Conservation (phyloP, 1,140 invertebrate genomes). For the Lasioglossum baleicum region DNA sequence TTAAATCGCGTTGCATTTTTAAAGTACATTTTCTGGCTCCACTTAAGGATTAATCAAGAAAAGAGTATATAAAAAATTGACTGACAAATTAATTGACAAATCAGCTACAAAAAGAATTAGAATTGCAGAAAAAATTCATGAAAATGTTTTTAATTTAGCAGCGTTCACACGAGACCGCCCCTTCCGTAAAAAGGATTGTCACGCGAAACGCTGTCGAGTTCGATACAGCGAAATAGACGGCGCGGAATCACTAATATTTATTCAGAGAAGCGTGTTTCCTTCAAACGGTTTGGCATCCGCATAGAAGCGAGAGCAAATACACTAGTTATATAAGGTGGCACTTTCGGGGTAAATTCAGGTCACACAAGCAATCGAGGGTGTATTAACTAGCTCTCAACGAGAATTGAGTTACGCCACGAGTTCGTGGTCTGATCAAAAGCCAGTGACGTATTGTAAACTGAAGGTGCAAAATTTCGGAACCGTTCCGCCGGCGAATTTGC, state of each 20-base stretch:
- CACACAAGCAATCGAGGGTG: constrained; percentile 59
- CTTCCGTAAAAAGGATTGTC: not conserved
- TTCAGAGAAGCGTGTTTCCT: constrained; percentile 31
- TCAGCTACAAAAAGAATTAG: no score
- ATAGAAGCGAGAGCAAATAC: constrained; percentile 39
- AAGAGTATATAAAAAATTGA: no score
- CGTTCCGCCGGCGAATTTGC: constrained; percentile 3
- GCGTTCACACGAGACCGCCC: no score
- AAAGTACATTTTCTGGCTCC: no score
- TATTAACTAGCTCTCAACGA: constrained; percentile 59
- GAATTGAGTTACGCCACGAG: constrained; percentile 59
- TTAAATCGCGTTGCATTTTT: no score
- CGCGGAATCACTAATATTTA: constrained; percentile 23
- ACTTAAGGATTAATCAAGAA: no score
- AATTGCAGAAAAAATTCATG: no score
- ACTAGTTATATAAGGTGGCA: constrained; percentile 48
- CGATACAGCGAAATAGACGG: not conserved
- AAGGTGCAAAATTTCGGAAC: constrained; percentile 46
- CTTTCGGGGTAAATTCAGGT: constrained; percentile 59
- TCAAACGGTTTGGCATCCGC: constrained; percentile 39
- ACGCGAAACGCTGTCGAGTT: not conserved
- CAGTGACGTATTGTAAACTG: constrained; percentile 51
- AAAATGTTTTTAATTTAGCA: no score
- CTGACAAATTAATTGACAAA: no score
- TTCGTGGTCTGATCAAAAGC: constrained; percentile 50